These are phyloP conservation scores for Mystacornis crossleyi DNA, from an alignment of 2,113 vertebrate species.

Conservation along the genomic window DNA sequence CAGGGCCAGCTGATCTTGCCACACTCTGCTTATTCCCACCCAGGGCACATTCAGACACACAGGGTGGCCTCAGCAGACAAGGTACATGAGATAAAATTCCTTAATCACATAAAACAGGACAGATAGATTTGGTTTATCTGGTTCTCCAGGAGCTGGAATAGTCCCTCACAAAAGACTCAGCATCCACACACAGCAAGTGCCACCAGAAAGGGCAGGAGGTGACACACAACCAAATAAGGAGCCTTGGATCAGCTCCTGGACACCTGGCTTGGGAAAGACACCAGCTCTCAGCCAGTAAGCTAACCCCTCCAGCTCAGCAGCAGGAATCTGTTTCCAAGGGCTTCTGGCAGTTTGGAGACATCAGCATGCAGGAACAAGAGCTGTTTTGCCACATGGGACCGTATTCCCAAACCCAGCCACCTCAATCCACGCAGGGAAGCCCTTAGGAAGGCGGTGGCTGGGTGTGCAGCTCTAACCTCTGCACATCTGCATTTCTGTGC, in stretches of 20 bases:
- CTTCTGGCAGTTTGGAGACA: not conserved
- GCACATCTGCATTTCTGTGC: not conserved
- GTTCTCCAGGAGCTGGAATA: not conserved
- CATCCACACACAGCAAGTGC: rapidly evolving
- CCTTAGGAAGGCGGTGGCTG: not conserved
- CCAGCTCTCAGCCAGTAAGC: not conserved
- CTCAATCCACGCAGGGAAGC: rapidly evolving
- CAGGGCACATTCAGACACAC: not conserved
- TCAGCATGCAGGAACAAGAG: not conserved
- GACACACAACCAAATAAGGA: rapidly evolving
- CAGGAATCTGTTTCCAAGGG: not conserved
- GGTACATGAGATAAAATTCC: not conserved
- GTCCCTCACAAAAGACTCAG: not conserved
- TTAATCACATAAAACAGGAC: not conserved
- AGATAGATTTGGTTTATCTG: not conserved
- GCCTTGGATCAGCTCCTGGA: not conserved
- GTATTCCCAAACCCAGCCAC: not conserved
- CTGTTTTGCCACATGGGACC: not conserved
- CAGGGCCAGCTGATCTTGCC: not conserved
- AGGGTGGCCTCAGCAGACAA: not conserved
- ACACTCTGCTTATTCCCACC: not conserved
- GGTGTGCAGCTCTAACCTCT: not conserved
- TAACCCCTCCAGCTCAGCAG: not conserved
- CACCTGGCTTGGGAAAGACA: not conserved
- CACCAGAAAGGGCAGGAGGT: not conserved